Evolutionary conservation across 2,888 invertebrate species (phyloP), one percentile per base, ranked within the genome.

Genomic region (Trichogramma evanescens): DNA sequence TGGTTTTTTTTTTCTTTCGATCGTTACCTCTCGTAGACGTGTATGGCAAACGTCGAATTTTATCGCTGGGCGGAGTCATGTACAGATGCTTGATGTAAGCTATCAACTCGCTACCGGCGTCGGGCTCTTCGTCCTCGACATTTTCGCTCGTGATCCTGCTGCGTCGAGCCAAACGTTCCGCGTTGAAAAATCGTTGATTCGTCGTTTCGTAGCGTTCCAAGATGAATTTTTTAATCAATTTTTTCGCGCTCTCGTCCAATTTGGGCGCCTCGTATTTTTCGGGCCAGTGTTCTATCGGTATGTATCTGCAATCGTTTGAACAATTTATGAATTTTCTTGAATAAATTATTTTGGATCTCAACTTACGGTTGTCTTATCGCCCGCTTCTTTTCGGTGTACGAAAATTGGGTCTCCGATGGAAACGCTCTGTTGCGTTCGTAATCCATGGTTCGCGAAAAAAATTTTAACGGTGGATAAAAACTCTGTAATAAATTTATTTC

Each of bases 11-110:
- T 26, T 26, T 26, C 2, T 26, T 26, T 13, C 49, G 42, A 53
- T 26, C 38, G 8, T 53, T 65, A 72, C 75, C 60, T 71, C 73
- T 66, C 61, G 70, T 70, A 7, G 70, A 52, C 7, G 73, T 71
- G 10, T 61, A 56, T 4, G 68, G 70, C n/a, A 68, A 66, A 50
- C 68, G 68, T 6, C 68, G 63, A 50, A 70, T 55, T 63, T 67
- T 69, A 53, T 69, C 69, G 1, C 52, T 52, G 46, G 65, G 67
- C 1, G 68, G 66, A 59, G 69, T 55, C 6, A 56, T 63, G 58
- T 71, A 74, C 43, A 73, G 58, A 6, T 70, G 65, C 39, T 63
- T 66, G 40, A 71, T 61, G 58, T 73, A 69, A 4, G 56, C 54
- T 26, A 72, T 49, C 50, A 73, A 63, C 61, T 72, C 71, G 9